phyloP scores from a whole-genome alignment of 2,888 invertebrate genomes.

The Lasioglossum malachurum region DNA sequence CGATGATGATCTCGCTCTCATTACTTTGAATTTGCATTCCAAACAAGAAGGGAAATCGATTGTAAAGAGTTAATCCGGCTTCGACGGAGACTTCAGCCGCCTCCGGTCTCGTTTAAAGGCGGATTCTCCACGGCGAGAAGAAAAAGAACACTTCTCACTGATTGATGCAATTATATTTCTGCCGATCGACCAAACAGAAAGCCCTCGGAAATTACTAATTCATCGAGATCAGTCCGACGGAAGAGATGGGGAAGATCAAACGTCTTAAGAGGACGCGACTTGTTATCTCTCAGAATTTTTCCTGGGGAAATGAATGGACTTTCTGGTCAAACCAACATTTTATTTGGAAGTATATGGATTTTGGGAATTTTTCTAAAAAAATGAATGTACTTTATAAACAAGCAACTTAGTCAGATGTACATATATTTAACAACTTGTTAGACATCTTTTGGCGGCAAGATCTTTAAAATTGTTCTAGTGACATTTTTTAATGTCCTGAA shows the following conservation, averaged over 20 bases:
- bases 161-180: not conserved
- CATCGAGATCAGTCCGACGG: not conserved
- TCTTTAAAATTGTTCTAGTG: too few species aligned
- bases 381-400: not conserved
- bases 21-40: constrained; percentile 4
- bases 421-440: not conserved
- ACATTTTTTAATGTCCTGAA: too few species aligned
- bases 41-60: not conserved
- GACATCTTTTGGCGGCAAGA: not conserved
- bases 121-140: not conserved
- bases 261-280: not conserved
- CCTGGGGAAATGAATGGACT: not conserved
- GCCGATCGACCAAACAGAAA: not conserved
- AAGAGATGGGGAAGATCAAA: not conserved
- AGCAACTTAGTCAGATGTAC: not conserved
- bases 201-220: not conserved
- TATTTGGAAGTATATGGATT: not conserved
- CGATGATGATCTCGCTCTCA: not conserved
- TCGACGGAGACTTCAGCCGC: not conserved
- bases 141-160: not conserved
- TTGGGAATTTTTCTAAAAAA: too few species aligned
- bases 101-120: not conserved
- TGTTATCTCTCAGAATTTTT: not conserved
- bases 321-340: not conserved
- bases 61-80: not conserved